Base-by-base conservation (phyloP, 2,113 vertebrate genomes). In the Anhinga rufa region DNA sequence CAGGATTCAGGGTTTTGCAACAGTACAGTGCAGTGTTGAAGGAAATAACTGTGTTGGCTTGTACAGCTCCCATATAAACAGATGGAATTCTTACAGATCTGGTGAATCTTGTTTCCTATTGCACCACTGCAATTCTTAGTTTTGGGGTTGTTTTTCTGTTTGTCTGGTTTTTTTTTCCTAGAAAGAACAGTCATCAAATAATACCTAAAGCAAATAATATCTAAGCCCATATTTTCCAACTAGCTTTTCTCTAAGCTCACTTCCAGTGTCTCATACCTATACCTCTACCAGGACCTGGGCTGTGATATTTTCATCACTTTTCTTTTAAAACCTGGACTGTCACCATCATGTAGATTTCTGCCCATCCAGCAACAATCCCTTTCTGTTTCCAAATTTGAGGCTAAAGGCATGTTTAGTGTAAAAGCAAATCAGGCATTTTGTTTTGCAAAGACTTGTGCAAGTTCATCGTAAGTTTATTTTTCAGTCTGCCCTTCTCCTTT, bases 81-180 rank as follows among this genome's bases (percentile, higher is more conserved):
- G 14, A 13, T 3, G 4, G 19, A 42, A 24, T 34, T 22, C 36
- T 31, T 8, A 19, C 17, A 24, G 1, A 10, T 1, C 4, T 36
- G n/a, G n/a, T 8, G 12, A 34, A 3, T 7, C 29, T 7, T 9
- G 4, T 15, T 72, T 68, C 46, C 29, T 17, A 0, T 1, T 13
- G 17, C 44, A 28, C 34, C 36, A 9, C 1, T 21, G 18, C 48
- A 25, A 71, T 32, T 2, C 8, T 24, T 54, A 15, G 6, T 28
- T 76, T 46, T 6, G 65, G 18, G 9, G 1, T 2, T 25, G n/a
- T 2, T 8, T 65, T 80, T 5, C 5, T 3, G 20, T 16, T 20
- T 44, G 10, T 17, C 26, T 44, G 36, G 4, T 46, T 40, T 31
- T 40, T 9, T 40, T 21, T n/a, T 46, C 46, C 74, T 29, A 11